Evolutionary conservation across 2,888 invertebrate species (phyloP).

Genomic region (Melanostoma mellinum): DNA sequence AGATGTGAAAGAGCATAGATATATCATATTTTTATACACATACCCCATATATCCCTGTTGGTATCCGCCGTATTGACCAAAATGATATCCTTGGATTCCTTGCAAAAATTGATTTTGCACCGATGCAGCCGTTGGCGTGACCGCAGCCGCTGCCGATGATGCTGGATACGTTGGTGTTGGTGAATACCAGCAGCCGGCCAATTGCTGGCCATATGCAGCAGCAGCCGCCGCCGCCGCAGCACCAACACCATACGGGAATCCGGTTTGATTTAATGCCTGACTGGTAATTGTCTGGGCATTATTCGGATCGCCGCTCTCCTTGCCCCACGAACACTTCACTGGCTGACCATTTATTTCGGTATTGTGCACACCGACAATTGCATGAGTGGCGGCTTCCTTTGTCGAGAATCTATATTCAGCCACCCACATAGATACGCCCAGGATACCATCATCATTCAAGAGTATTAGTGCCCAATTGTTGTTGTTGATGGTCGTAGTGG

Average conservation of each 20-base stretch:
- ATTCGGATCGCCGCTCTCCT: constrained; percentile 96
- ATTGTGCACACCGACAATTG: constrained; percentile 98
- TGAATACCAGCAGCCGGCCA: constrained; percentile 96
- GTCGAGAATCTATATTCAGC: constrained; percentile 92
- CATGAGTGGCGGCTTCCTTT: constrained; percentile 98
- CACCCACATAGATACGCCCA: constrained; percentile 43
- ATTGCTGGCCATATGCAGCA: constrained; percentile 90
- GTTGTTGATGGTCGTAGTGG: constrained; percentile 13
- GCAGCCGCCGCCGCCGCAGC: constrained; percentile 82
- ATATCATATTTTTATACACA: constrained; percentile 79
- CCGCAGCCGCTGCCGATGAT: constrained; percentile 83
- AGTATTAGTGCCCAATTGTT: constrained; percentile 6
- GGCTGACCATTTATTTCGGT: constrained; percentile 97
- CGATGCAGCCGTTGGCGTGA: constrained; percentile 88
- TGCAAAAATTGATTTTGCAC: constrained; percentile 93
- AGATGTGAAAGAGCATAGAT: background rate
- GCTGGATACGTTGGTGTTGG: constrained; percentile 87
- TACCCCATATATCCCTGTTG: constrained; percentile 97
- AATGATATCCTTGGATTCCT: constrained; percentile 93
- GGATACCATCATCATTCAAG: constrained; percentile 12
- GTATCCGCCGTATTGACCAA: constrained; percentile 93
- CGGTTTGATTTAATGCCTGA: constrained; percentile 83
- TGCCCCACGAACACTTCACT: constrained; percentile 99
- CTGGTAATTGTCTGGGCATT: constrained; percentile 89
- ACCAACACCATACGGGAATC: constrained; percentile 84